These are phyloP conservation scores for Xestia ashworthii DNA, from an alignment of 2,888 invertebrate species.

Conservation along the genomic window DNA sequence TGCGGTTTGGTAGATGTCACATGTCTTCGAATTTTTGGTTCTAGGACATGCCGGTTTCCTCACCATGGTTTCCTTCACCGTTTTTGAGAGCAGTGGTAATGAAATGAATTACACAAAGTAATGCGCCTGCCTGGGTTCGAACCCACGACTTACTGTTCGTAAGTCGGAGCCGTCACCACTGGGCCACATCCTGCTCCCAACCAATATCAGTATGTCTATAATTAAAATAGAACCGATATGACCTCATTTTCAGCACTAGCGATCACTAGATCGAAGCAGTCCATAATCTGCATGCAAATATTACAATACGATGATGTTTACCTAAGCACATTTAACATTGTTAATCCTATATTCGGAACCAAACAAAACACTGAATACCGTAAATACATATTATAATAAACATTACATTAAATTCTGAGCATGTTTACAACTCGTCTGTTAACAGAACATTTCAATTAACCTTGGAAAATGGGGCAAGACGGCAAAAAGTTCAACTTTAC, in stretches of 20 bases:
- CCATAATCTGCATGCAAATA: neutral
- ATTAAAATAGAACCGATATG: neutral
- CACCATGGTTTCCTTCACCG: too few species aligned
- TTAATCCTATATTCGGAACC: slow-evolving; percentile 6
- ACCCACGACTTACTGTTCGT: too few species aligned
- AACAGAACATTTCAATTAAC: slow-evolving; percentile 42
- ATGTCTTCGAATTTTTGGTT: too few species aligned
- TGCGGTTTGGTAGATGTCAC: too few species aligned
- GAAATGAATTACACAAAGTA: too few species aligned
- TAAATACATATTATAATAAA: neutral
- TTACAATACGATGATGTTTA: neutral
- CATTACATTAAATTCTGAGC: slow-evolving; percentile 17
- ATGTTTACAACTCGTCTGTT: neutral
- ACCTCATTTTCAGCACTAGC: neutral
- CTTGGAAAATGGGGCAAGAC: slow-evolving; percentile 27
- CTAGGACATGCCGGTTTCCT: too few species aligned
- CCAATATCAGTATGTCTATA: neutral
- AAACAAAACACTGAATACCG: neutral
- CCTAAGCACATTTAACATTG: neutral
- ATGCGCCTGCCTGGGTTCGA: too few species aligned
- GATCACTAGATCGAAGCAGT: neutral
- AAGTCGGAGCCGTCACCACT: too few species aligned
- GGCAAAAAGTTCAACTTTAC: slow-evolving; percentile 43
- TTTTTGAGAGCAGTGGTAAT: too few species aligned
- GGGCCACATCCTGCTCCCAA: too few species aligned